A percentile compares a stretch with the other conserved stretches of the same genome.
Evolutionary conservation across 1,140 invertebrate genomes (phyloP).

Genomic region (Drosophila dunni): DNA sequence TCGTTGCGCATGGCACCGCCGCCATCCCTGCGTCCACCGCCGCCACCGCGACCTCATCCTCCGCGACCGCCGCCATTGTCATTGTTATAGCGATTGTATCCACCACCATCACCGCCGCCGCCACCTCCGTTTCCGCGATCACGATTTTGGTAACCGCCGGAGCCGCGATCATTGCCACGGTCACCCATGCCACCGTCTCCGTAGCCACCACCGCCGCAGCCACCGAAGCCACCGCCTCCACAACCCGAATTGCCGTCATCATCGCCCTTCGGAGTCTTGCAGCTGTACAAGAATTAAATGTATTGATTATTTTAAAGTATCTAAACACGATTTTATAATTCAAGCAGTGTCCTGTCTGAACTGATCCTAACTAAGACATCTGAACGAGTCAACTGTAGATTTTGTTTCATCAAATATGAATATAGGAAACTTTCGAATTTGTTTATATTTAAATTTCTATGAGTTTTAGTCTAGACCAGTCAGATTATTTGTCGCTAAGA

Average conservation of each 20-base stretch:
- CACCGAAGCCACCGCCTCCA: constrained; percentile 30
- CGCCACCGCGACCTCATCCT: constrained; percentile 83
- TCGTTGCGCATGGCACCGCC: constrained; percentile 85
- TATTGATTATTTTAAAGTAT: no score
- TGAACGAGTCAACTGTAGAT: no score
- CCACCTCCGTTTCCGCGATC: constrained; percentile 85
- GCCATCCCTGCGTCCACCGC: constrained; percentile 85
- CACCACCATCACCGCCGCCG: constrained; percentile 84
- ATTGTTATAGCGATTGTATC: constrained; percentile 85
- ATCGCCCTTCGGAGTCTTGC: constrained; percentile 90
- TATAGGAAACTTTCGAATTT: no score
- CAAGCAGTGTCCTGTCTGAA: no score
- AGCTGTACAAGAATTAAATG: constrained; percentile 82
- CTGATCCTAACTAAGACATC: no score
- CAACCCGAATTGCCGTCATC: constrained; percentile 84
- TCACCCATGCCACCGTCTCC: constrained; percentile 67
- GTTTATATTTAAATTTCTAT: no score
- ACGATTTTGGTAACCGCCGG: constrained; percentile 84
- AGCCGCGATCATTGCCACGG: constrained; percentile 77
- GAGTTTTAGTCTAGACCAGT: no score
- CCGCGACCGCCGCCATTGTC: constrained; percentile 84
- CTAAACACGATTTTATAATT: no score
- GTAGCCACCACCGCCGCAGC: constrained; percentile 51
- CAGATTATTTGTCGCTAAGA: no score
- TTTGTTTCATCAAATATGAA: no score